Evolutionary conservation across 2,888 invertebrate genomes (phyloP).

Genomic region (Pogonocherus hispidulus): DNA sequence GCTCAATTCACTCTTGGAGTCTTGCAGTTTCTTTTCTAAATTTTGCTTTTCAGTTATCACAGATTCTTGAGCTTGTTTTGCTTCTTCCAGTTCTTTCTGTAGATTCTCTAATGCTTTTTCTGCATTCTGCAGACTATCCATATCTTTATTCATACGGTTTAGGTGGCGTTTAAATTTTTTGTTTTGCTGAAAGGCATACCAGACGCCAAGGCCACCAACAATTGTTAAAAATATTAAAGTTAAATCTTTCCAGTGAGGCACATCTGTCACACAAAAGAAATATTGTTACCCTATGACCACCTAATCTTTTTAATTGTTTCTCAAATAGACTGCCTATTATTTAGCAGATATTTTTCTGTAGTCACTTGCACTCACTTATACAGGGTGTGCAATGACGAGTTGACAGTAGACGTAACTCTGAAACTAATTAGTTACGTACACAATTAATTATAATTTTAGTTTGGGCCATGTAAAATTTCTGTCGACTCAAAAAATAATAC

Average conservation of each 20-base stretch:
- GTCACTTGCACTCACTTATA: too few relatives aligned
- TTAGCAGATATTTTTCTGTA: too few relatives aligned
- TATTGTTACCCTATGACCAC: background rate
- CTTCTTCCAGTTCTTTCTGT: conserved; percentile 87
- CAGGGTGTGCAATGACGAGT: too few relatives aligned
- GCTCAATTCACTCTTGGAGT: conserved; percentile 77
- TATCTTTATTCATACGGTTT: conserved; percentile 92
- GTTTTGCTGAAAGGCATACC: conserved; percentile 93
- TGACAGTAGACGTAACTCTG: too few relatives aligned
- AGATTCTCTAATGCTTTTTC: conserved; percentile 89
- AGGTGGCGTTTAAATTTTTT: conserved; percentile 89
- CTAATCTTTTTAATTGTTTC: too few relatives aligned
- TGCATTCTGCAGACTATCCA: conserved; percentile 92
- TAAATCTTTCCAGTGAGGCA: conserved; percentile 84
- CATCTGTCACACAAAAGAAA: conserved; percentile 57
- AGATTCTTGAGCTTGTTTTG: conserved; percentile 85
- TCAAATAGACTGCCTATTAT: too few relatives aligned
- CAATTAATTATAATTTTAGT: too few relatives aligned
- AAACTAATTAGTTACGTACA: too few relatives aligned
- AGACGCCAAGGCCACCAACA: conserved; percentile 88
- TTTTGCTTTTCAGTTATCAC: conserved; percentile 86
- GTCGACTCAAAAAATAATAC: too few relatives aligned
- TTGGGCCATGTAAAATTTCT: too few relatives aligned
- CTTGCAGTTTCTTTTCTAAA: conserved; percentile 83
- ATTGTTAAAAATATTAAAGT: conserved; percentile 86